These are phyloP conservation scores for Kryptolebias ocellatus DNA, from an alignment of 2,797 vertebrate species.

Conservation along the genomic window DNA sequence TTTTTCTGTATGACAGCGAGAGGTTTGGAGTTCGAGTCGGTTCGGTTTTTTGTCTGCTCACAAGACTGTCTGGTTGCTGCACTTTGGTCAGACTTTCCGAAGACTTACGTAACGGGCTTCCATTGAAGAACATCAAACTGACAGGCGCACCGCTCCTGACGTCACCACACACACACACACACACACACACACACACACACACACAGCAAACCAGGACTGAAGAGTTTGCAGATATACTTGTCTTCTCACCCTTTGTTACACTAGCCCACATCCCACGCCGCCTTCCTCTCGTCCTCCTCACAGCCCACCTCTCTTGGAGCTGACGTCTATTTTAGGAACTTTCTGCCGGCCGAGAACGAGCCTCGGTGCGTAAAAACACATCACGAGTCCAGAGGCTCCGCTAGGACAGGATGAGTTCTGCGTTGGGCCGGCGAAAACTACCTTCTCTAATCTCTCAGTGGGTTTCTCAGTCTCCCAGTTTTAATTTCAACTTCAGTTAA, in stretches of 20 bases:
- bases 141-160: constrained; percentile 53
- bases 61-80: constrained; percentile 56
- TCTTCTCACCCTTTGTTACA: constrained; percentile 45
- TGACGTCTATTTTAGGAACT: constrained; percentile 71
- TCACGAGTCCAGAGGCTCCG: constrained; percentile 47
- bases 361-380: constrained; percentile 70
- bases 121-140: constrained; percentile 51
- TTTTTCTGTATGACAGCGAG: not conserved
- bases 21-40: constrained; percentile 1
- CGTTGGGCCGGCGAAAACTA: constrained; percentile 52
- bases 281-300: constrained; percentile 37
- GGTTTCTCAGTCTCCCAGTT: constrained; percentile 3
- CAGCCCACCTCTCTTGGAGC: constrained; percentile 68
- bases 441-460: constrained; percentile 40
- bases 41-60: constrained; percentile 15
- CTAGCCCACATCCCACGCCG: constrained; percentile 38
- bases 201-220: constrained; percentile 38
- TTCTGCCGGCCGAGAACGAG: constrained; percentile 55
- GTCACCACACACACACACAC: constrained; percentile 35
- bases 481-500: constrained; percentile 14
- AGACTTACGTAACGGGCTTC: constrained; percentile 71
- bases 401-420: constrained; percentile 60
- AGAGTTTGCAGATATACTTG: constrained; percentile 44
- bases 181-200: constrained; percentile 8
- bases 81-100: constrained; percentile 69